phyloP scores from a whole-genome alignment of 2,113 vertebrate species.

The Colaptes auratus region DNA sequence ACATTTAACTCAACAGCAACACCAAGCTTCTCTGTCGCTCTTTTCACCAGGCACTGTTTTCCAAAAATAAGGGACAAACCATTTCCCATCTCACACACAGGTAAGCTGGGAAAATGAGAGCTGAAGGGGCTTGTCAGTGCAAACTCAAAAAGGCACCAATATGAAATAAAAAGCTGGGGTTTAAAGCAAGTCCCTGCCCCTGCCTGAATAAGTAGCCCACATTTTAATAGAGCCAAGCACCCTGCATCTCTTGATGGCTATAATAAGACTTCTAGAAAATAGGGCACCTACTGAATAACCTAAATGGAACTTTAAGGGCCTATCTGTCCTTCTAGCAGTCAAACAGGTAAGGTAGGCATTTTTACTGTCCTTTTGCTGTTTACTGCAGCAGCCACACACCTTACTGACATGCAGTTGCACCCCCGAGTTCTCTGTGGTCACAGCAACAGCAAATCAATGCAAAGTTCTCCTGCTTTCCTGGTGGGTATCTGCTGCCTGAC shows the following conservation, averaged over 20 bases:
- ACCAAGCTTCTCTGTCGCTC: constrained; percentile 3
- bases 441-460: background rate
- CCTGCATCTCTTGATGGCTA: background rate
- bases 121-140: background rate
- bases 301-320: background rate
- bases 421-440: background rate
- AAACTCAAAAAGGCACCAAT: background rate
- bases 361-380: background rate
- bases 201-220: background rate
- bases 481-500: background rate
- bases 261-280: background rate
- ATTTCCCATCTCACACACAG: background rate
- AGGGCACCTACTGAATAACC: background rate
- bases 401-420: background rate
- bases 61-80: background rate
- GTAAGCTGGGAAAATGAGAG: background rate
- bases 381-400: background rate
- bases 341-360: background rate
- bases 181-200: background rate
- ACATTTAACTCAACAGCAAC: background rate
- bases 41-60: background rate
- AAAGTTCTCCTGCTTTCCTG: background rate
- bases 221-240: background rate
- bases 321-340: background rate
- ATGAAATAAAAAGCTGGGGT: background rate